Evolutionary conservation across 2,797 vertebrate genomes (phyloP).

Genomic region (Lateolabrax maculatus): DNA sequence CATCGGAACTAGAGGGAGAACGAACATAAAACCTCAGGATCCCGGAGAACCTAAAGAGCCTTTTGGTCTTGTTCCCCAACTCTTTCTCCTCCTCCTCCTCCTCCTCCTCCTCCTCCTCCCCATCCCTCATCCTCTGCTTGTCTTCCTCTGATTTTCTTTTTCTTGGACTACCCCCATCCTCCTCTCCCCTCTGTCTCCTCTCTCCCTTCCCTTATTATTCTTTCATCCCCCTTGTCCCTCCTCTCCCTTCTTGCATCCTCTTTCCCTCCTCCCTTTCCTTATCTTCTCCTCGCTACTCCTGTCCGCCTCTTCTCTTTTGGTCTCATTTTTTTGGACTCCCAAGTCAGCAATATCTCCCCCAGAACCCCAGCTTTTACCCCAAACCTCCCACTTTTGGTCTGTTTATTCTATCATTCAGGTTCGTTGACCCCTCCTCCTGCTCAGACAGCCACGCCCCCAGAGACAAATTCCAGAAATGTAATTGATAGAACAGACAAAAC

Average conservation of each 20-base stretch:
- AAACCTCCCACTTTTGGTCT: conserved; percentile 60
- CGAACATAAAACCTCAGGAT: conserved; percentile 75
- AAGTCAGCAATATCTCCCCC: conserved; percentile 56
- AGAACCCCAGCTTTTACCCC: conserved; percentile 35
- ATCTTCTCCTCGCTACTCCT: conserved; percentile 22
- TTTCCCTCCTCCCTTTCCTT: conserved; percentile 28
- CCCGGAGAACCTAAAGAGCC: conserved; percentile 82
- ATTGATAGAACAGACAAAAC: conserved; percentile 80
- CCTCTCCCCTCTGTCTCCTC: conserved; percentile 15
- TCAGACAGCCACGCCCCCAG: conserved; percentile 60
- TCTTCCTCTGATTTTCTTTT: conserved; percentile 57
- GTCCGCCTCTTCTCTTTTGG: conserved; percentile 13
- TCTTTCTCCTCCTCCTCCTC: conserved; percentile 31
- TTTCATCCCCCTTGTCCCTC: conserved; percentile 26
- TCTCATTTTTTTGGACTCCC: conserved; percentile 38
- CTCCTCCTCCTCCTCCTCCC: conserved; percentile 29
- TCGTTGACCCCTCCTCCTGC: conserved; percentile 47
- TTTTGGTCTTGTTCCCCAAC: conserved; percentile 62
- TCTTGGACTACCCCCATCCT: conserved; percentile 51
- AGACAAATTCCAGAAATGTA: conserved; percentile 76
- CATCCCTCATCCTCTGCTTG: conserved; percentile 21
- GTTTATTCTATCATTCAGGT: conserved; percentile 75
- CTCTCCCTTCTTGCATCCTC: conserved; percentile 32
- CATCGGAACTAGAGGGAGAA: conserved; percentile 60
- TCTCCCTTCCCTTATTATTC: conserved; percentile 39